These are phyloP conservation scores for Tachina grossa DNA, from an alignment of 2,888 invertebrate species.

Conservation along the genomic window DNA sequence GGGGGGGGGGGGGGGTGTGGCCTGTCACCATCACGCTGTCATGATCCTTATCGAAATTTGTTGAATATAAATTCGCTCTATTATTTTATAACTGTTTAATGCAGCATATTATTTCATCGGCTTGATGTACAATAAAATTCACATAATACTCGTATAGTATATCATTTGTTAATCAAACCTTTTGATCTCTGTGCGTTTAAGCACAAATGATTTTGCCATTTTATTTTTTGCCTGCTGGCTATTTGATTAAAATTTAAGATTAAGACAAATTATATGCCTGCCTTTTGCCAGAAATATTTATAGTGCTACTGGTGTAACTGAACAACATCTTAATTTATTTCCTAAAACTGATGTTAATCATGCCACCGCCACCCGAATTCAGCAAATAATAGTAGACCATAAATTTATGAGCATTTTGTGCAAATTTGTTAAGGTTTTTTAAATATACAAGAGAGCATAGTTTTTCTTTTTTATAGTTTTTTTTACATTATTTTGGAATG, in stretches of 20 bases:
- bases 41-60: neutral
- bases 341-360: conserved; percentile 59
- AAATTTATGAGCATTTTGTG: conserved; percentile 48
- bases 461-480: neutral
- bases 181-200: neutral
- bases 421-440: conserved; percentile 53
- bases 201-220: conserved; percentile 16
- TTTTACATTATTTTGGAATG: too few species aligned
- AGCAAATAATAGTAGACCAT: conserved; percentile 16
- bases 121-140: neutral
- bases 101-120: neutral
- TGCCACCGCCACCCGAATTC: conserved; percentile 30
- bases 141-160: neutral
- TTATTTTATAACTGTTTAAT: neutral
- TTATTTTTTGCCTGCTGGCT: conserved; percentile 15
- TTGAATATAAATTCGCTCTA: neutral
- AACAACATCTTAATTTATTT: conserved; percentile 62
- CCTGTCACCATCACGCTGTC: neutral
- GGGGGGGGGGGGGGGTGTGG: too few species aligned
- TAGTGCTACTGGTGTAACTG: conserved; percentile 30
- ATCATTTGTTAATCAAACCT: neutral
- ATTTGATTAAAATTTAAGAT: conserved; percentile 54
- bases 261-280: conserved; percentile 45
- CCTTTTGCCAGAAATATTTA: conserved; percentile 24
- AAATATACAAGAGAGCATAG: neutral